Percentiles rank a stretch among this genome's conserved stretches.
phyloP scores from a whole-genome alignment of 2,888 invertebrate species.

The Dendrolimus pini region DNA sequence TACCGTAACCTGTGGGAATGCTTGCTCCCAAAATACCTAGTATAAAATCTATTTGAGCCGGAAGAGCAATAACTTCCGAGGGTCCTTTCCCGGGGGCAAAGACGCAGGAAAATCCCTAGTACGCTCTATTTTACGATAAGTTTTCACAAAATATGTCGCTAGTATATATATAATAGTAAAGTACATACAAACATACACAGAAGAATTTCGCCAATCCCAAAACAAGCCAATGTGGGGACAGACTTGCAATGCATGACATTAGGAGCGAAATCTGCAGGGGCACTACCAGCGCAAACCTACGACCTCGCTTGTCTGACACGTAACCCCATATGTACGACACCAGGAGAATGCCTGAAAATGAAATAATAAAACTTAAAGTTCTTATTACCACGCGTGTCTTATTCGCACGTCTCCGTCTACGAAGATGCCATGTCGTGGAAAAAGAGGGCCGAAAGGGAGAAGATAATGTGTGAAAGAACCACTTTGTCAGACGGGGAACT shows the following conservation, averaged over 20 bases:
- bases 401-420: too few relatives aligned
- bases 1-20: too few relatives aligned
- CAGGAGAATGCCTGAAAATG: constrained; percentile 51
- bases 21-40: too few relatives aligned
- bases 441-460: too few relatives aligned
- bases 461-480: too few relatives aligned
- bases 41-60: too few relatives aligned
- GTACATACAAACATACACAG: constrained; percentile 63
- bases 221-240: constrained; percentile 58
- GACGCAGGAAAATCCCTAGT: neutral
- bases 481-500: too few relatives aligned
- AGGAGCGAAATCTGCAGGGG: constrained; percentile 50
- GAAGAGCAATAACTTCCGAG: too few relatives aligned
- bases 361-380: neutral
- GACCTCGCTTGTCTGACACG: constrained; percentile 57
- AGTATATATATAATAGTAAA: constrained; percentile 2
- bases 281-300: constrained; percentile 47
- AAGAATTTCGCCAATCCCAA: constrained; percentile 56
- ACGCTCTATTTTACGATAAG: neutral
- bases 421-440: too few relatives aligned
- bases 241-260: constrained; percentile 52
- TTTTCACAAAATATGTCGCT: too few relatives aligned
- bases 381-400: too few relatives aligned
- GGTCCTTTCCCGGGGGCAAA: too few relatives aligned
- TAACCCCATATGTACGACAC: constrained; percentile 67